phyloP scores from a whole-genome alignment of 2,113 vertebrate species.

The Ondatra zibethicus region DNA sequence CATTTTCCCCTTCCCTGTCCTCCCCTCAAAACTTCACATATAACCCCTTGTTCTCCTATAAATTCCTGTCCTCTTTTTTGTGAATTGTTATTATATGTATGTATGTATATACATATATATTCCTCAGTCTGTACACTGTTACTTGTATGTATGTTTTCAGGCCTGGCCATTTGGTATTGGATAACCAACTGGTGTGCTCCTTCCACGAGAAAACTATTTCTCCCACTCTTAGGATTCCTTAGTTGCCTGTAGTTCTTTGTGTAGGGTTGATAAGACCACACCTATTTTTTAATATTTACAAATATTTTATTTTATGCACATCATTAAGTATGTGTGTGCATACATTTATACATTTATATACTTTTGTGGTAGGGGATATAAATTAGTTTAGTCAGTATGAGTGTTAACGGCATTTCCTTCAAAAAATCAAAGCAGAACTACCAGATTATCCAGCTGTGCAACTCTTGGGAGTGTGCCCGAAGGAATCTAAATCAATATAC shows the following conservation, averaged over 20 bases:
- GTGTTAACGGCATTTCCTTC: neutral
- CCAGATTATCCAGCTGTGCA: neutral
- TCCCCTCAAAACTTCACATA: neutral
- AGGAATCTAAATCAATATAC: neutral
- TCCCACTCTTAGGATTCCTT: neutral
- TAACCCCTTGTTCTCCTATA: neutral
- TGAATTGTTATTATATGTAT: neutral
- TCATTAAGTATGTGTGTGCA: neutral
- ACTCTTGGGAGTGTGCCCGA: neutral
- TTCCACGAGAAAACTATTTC: neutral
- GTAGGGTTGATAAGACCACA: neutral
- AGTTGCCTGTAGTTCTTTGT: neutral
- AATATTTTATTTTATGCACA: neutral
- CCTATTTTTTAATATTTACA: neutral
- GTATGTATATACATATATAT: neutral
- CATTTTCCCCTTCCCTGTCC: neutral
- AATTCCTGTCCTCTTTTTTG: neutral
- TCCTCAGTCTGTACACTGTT: neutral
- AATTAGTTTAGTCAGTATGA: neutral
- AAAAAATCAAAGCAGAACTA: neutral
- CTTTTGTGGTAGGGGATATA: neutral
- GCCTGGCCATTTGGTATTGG: neutral
- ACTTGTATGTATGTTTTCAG: neutral
- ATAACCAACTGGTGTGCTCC: neutral
- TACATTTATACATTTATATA: neutral